Evolutionary conservation across 2,797 vertebrate genomes (phyloP), one percentile per base, ranked within the genome.

Genomic region (Prionace glauca): DNA sequence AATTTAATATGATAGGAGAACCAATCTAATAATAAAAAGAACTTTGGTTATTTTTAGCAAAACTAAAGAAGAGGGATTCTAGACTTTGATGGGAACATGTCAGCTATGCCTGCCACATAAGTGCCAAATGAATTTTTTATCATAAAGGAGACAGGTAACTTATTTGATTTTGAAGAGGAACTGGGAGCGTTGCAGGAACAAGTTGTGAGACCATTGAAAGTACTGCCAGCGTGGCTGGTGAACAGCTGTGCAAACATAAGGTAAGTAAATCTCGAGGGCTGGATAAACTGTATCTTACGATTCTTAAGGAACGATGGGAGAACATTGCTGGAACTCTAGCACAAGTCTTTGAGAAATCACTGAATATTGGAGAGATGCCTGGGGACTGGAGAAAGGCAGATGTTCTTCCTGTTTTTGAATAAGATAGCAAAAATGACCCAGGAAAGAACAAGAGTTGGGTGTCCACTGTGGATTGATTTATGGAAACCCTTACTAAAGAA

Each of bases 211-310:
- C 14, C 22, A 92, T 26, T 92, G 67, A 69, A n/a, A 69, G 62
- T 92, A 41, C 62, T 67, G n/a, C 90, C 62, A 92, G 65, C 32
- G 10, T 92, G 90, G 90, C 36, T 69, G 62, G 62, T 9, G 20
- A 92, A 92, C 90, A 92, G 90, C 90, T 92, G 90, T 92, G 62
- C 90, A 92, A 92, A 92, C 90, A 92, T 22, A 92, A 92, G 90
- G 90, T 69, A 69, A 67, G 36, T 92, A 36, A 67, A 69, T 92
- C 90, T 92, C 90, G 22, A 67, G 62, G 90, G 90, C 62, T 24
- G n/a, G n/a, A 92, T 92, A 92, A 67, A 92, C 67, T 92, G 24
- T 18, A 92, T 67, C 62, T 16, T 0, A 69, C 9, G n/a, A 92
- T 92, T 65, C 62, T 92, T 36, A 12, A 67, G 62, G 90, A 41